Base-by-base conservation (phyloP, 2,113 vertebrate species). In the Neomonachus schauinslandi region DNA sequence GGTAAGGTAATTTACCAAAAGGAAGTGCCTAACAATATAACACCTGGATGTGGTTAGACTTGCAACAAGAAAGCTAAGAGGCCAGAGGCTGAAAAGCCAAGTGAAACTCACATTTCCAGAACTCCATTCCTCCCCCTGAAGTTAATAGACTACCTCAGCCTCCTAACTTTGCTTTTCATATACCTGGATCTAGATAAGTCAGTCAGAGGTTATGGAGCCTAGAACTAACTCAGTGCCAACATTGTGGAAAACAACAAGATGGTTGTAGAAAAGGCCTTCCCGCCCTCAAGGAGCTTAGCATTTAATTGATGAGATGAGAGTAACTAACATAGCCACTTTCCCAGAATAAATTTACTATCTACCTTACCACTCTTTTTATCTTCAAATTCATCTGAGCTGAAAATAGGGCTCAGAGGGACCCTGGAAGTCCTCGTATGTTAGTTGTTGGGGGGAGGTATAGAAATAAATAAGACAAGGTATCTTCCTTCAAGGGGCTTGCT, bases 31-130 rank as follows among this genome's bases (percentile, higher is more conserved):
- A 82, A 55, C 49, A 96, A 72, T 76, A 59, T 39, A 83, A 83
- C 18, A 92, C 74, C 61, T 94, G 63, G 42, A 59, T 92, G 91
- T 96, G 91, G 87, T 95, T 96, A 92, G 59, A 53, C 57, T 55
- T 49, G 69, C 5, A 21, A 89, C 88, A 94, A 84, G 95, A 95
- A 53, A 46, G 10, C 28, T 28, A 74, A 67, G 67, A 76, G 18
- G 15, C 15, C 39, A 86, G 36, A 83, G 18, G 51, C 28, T 76
- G 36, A 97, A 97, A 97, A 22, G 1, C 28, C 91, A 97, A 97
- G 96, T 96, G 96, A 98, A 97, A 97, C 53, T 15, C 33, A 57
- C 69, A 61, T 61, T 85, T 97, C 49, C 88, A 95, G 33, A 92
- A 76, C 61, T 76, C 24, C 1, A 13, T 95, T 89, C 39, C 72